Evolutionary conservation across 1,140 invertebrate species (phyloP).

Genomic region (Mamestra configurata): DNA sequence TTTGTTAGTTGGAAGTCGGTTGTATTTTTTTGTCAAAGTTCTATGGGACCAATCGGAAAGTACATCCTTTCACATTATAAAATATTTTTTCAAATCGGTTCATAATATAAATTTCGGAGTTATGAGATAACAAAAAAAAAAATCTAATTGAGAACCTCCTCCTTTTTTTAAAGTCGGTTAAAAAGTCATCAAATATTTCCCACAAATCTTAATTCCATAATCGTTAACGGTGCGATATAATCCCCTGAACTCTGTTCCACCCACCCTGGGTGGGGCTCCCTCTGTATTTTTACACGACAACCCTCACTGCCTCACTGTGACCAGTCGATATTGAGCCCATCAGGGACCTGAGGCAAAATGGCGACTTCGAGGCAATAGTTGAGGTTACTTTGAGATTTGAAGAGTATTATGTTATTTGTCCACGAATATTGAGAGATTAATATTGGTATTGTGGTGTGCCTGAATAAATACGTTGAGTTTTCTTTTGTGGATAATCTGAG

Average conservation of each 20-base stretch:
- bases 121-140: too few species aligned
- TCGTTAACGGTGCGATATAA: conserved; percentile 8
- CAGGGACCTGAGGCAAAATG: neutral
- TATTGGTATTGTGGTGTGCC: neutral
- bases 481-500: neutral
- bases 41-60: too few species aligned
- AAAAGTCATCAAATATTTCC: neutral
- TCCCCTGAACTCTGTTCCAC: neutral
- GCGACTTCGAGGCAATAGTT: neutral
- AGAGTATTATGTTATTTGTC: neutral
- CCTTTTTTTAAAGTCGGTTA: too few species aligned
- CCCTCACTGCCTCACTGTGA: neutral
- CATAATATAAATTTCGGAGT: too few species aligned
- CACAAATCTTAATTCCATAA: neutral
- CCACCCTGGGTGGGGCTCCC: conserved; percentile 14
- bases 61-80: too few species aligned
- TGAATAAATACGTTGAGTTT: neutral
- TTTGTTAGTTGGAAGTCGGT: too few species aligned
- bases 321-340: conserved; percentile 29
- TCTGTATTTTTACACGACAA: neutral
- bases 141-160: too few species aligned
- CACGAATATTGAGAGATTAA: neutral
- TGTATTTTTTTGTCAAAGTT: too few species aligned
- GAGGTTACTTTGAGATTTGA: neutral
- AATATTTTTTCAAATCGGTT: too few species aligned